A percentile compares a stretch with the other conserved stretches of the same genome.
phyloP scores from a whole-genome alignment of 2,113 vertebrate species.

The Notechis scutatus region DNA sequence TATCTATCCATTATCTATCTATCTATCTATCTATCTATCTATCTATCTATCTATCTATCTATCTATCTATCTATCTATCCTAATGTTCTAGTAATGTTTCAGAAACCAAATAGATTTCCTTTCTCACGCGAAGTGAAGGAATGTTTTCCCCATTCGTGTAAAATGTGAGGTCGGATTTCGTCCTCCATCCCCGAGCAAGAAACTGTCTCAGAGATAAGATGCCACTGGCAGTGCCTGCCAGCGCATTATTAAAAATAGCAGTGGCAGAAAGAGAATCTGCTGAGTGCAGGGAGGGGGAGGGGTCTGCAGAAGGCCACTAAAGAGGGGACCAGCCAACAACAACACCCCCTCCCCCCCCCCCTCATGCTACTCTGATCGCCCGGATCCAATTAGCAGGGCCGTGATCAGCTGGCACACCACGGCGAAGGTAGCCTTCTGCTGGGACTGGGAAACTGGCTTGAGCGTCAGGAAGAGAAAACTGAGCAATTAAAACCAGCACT shows the following conservation, averaged over 20 bases:
- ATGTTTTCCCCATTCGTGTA: background rate
- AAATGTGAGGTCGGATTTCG: background rate
- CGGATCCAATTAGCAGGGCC: constrained; percentile 13
- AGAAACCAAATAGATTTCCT: background rate
- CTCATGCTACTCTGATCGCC: background rate
- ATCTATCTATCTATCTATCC: no score
- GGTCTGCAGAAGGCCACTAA: background rate
- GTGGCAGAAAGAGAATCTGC: constrained; percentile 1
- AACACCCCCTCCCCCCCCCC: background rate
- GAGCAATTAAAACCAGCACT: constrained; percentile 21
- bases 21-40: no score
- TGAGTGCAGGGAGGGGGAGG: background rate
- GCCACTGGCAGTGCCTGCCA: background rate
- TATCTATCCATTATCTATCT: no score
- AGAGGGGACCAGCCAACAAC: background rate
- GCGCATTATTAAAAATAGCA: constrained; percentile 21
- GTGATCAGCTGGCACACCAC: background rate
- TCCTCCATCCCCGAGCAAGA: background rate
- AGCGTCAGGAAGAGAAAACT: background rate
- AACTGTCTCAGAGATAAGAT: background rate
- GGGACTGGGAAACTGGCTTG: background rate
- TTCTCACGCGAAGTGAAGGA: background rate
- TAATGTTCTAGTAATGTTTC: background rate
- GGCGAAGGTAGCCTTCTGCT: background rate
- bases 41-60: no score